Evolutionary conservation across 2,113 vertebrate genomes (phyloP).

Genomic region (Arizona elegans): DNA sequence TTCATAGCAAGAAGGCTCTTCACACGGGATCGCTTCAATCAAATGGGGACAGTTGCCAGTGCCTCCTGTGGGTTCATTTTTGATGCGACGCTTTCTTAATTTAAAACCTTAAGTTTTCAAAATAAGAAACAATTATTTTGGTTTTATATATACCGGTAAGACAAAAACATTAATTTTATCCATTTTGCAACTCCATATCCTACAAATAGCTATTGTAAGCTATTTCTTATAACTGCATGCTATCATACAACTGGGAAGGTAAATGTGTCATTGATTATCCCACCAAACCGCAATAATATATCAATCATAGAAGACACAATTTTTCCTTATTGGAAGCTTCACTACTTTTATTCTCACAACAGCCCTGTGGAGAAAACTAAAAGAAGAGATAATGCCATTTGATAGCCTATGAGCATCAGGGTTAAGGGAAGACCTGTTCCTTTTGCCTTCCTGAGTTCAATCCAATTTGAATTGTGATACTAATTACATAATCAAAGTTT

Average conservation of each 20-base stretch:
- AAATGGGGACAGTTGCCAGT: slow-evolving; percentile 88
- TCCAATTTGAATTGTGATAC: not conserved
- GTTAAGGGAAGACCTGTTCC: not conserved
- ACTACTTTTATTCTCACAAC: not conserved
- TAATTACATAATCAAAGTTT: not conserved
- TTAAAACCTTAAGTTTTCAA: slow-evolving; percentile 82
- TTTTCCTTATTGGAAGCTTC: not conserved
- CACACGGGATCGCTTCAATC: slow-evolving; percentile 90
- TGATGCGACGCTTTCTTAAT: slow-evolving; percentile 83
- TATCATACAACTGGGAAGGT: not conserved
- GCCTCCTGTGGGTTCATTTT: slow-evolving; percentile 82
- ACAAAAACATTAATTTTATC: not conserved
- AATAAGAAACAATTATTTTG: not conserved
- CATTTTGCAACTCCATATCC: not conserved
- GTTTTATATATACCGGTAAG: not conserved
- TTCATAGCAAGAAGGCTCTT: slow-evolving; percentile 87
- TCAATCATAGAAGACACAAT: not conserved
- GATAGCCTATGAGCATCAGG: not conserved
- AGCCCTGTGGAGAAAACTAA: not conserved
- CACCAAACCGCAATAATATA: not conserved
- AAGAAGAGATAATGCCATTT: not conserved
- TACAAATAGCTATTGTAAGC: not conserved
- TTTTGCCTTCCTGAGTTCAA: not conserved
- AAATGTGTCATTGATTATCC: not conserved
- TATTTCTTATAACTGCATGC: not conserved